Base-by-base conservation (phyloP, 2,888 invertebrate species). In the Clistopyga incitator region DNA sequence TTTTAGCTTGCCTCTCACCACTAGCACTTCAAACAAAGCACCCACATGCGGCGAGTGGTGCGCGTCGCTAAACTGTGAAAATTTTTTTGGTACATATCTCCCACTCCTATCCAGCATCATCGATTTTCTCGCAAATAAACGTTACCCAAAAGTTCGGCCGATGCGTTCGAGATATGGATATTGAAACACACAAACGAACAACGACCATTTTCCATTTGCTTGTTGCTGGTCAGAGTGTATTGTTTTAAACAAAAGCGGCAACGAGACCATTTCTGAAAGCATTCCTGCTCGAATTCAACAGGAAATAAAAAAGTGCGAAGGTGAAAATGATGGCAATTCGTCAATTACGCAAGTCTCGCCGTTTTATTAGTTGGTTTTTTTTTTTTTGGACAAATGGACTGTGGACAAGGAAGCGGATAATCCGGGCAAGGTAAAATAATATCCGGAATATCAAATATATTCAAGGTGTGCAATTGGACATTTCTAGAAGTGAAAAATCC, bases 341-440 rank as follows among this genome's bases (percentile, higher is more conserved):
- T 88, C 84, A 87, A 88, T 89, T 88, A 82, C 67, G 42, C n/a
- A 47, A 67, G 70, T 81, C 61, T 50, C 18, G 42, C 29, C 61
- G 74, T 68, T 88, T 87, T 84, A 86, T 88, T 85, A 85, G 34
- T 38, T 38, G 38, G 10, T 10, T 38, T 38, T 38, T 4, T 1
- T 3, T 38, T 4, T 4, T 1, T 3, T 38, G 3, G 34, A 38
- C 8, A 38, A 38, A 38, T 8, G 34, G 3, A 8, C 3, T 38
- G 8, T 38, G 34, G 29, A 6, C 10, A 1, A 38, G 10, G 10
- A 10, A 38, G 38, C 38, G 10, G 8, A 38, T 29, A 29, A 29
- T 4, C 29, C 29, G 29, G 4, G 29, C 3, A 4, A 29, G 29
- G 29, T 29, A 4, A 29, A 29, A 29, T 3, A 29, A 4, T 29